phyloP scores from a whole-genome alignment of 1,140 invertebrate species.

The Druon quercuslanigerum region DNA sequence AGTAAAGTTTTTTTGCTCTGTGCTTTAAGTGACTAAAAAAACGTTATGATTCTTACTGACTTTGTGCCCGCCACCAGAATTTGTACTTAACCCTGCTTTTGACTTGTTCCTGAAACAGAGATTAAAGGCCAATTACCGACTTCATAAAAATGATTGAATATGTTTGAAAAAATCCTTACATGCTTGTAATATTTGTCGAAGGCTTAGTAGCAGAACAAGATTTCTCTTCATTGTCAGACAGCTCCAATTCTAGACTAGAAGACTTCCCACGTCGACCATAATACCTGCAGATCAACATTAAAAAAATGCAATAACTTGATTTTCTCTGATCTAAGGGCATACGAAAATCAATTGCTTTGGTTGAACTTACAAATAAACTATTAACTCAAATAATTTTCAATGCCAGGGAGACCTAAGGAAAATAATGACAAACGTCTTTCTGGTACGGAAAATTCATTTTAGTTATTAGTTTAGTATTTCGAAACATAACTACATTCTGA shows the following conservation, averaged over 20 bases:
- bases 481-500: too few species aligned
- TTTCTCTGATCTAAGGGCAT: not conserved
- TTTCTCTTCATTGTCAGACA: slow-evolving; percentile 72
- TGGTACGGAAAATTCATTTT: too few species aligned
- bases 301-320: not conserved
- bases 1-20: slow-evolving; percentile 57
- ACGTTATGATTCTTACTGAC: slow-evolving; percentile 94
- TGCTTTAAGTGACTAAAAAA: slow-evolving; percentile 75
- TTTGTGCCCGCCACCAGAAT: slow-evolving; percentile 90
- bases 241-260: slow-evolving; percentile 72
- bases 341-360: slow-evolving; percentile 4
- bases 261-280: slow-evolving; percentile 81
- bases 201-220: slow-evolving; percentile 57
- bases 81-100: slow-evolving; percentile 79
- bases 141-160: slow-evolving; percentile 33
- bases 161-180: slow-evolving; percentile 55
- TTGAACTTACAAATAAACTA: too few species aligned
- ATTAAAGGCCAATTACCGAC: slow-evolving; percentile 28
- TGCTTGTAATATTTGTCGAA: slow-evolving; percentile 62
- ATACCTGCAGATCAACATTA: slow-evolving; percentile 74
- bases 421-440: too few species aligned
- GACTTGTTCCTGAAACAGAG: slow-evolving; percentile 70
- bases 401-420: too few species aligned
- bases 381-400: too few species aligned
- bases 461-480: too few species aligned